phyloP scores from a whole-genome alignment of 2,113 vertebrate genomes.

The Poeciliopsis turrubarensis region DNA sequence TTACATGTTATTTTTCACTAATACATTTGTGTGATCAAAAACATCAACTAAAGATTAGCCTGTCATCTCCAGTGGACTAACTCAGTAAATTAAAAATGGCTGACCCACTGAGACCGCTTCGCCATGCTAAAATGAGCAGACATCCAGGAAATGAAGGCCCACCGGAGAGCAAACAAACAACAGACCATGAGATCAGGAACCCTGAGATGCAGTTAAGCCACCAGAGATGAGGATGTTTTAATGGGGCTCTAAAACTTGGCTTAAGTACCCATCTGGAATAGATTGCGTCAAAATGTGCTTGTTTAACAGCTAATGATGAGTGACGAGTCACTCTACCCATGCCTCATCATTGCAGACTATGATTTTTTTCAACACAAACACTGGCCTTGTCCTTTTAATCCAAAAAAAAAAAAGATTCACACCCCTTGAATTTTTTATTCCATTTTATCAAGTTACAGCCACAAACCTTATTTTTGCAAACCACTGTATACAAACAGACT shows the following conservation, averaged over 20 bases:
- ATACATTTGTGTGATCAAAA: slow-evolving; percentile 25
- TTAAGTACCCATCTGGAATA: slow-evolving; percentile 73
- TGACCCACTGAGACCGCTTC: slow-evolving; percentile 26
- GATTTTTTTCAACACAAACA: slow-evolving; percentile 12
- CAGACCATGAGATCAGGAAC: slow-evolving; percentile 71
- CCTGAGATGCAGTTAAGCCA: slow-evolving; percentile 60
- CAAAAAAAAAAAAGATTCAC: not conserved
- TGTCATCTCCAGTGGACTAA: slow-evolving; percentile 27
- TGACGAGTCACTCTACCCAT: slow-evolving; percentile 50
- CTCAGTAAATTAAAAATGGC: slow-evolving; percentile 60
- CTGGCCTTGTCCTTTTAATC: not conserved
- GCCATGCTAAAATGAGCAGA: slow-evolving; percentile 51
- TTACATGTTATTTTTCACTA: slow-evolving; percentile 15
- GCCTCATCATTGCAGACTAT: slow-evolving; percentile 12
- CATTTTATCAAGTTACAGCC: not conserved
- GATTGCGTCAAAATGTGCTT: slow-evolving; percentile 67
- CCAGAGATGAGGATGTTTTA: slow-evolving; percentile 70
- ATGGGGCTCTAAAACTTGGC: slow-evolving; percentile 65
- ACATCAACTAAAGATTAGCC: slow-evolving; percentile 43
- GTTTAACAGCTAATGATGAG: slow-evolving; percentile 62
- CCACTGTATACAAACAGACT: too few relatives aligned
- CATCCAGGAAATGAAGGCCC: slow-evolving; percentile 76
- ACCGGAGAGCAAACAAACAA: slow-evolving; percentile 73
- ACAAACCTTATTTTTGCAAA: not conserved
- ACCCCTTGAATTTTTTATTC: not conserved